A percentile compares a stretch with the other conserved stretches of the same genome.
Evolutionary conservation across 2,113 vertebrate genomes (phyloP).

Genomic region (Salvelinus fontinalis): DNA sequence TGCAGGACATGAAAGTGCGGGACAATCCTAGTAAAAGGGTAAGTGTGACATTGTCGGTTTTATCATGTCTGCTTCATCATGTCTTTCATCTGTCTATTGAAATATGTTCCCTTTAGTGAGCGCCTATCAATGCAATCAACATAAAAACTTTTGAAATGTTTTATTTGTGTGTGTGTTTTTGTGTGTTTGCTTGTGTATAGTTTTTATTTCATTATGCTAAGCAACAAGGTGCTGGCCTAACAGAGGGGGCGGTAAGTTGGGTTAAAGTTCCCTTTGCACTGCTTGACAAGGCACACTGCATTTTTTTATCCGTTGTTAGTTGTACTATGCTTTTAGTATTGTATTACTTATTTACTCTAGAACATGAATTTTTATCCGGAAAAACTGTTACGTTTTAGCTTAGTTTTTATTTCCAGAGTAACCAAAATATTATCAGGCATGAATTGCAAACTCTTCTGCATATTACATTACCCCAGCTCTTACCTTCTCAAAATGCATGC

Average conservation of each 20-base stretch:
- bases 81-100: too few relatives aligned
- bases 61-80: neutral
- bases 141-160: neutral
- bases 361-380: neutral
- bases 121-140: neutral
- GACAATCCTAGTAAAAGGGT: slow-evolving; percentile 86
- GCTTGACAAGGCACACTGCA: neutral
- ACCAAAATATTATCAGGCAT: neutral
- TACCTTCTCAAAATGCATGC: too few relatives aligned
- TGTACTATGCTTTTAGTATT: neutral
- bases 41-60: slow-evolving; percentile 50
- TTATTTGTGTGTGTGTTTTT: slow-evolving; percentile 2
- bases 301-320: neutral
- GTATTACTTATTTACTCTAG: neutral
- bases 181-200: slow-evolving; percentile 58
- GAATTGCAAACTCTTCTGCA: neutral
- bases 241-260: slow-evolving; percentile 79
- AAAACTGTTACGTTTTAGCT: too few relatives aligned
- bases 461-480: too few relatives aligned
- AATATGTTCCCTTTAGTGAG: neutral
- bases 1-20: slow-evolving; percentile 81
- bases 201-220: slow-evolving; percentile 93
- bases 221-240: slow-evolving; percentile 78
- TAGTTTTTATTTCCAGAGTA: too few relatives aligned
- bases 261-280: slow-evolving; percentile 23